A percentile compares a stretch with the other conserved stretches of the same genome.
These are phyloP conservation scores for Nyctalus aviator DNA, from an alignment of 2,797 vertebrate genomes.

Conservation along the genomic window DNA sequence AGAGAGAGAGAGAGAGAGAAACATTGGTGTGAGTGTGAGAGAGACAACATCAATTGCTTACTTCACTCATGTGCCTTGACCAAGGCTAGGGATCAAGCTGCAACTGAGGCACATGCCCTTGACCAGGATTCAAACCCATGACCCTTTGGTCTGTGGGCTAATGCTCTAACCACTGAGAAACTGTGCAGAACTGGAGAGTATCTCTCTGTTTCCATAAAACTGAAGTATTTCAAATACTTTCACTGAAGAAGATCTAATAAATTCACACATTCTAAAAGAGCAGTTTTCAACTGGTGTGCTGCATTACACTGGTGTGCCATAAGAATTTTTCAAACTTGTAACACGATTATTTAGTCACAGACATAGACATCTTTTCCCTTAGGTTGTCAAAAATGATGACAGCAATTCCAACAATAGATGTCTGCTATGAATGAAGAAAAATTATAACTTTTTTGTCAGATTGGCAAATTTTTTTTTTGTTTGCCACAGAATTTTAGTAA, in stretches of 20 bases:
- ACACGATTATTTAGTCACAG: too few species aligned
- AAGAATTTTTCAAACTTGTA: background rate
- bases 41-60: too few species aligned
- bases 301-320: background rate
- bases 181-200: background rate
- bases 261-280: background rate
- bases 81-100: too few species aligned
- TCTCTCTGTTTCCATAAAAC: background rate
- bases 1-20: too few species aligned
- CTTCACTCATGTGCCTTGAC: too few species aligned
- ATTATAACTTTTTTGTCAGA: background rate
- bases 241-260: background rate
- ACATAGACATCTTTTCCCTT: background rate
- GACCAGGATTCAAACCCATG: too few species aligned
- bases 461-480: background rate
- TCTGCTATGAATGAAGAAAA: background rate
- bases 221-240: conserved; percentile 1
- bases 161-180: too few species aligned
- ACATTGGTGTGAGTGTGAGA: too few species aligned
- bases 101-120: too few species aligned
- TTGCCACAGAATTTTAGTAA: background rate
- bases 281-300: background rate
- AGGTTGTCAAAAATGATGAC: background rate
- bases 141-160: too few species aligned
- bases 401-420: background rate